Percentiles rank a stretch among this genome's conserved stretches.
phyloP scores from a whole-genome alignment of 2,113 vertebrate species.

The Aphelocoma coerulescens region DNA sequence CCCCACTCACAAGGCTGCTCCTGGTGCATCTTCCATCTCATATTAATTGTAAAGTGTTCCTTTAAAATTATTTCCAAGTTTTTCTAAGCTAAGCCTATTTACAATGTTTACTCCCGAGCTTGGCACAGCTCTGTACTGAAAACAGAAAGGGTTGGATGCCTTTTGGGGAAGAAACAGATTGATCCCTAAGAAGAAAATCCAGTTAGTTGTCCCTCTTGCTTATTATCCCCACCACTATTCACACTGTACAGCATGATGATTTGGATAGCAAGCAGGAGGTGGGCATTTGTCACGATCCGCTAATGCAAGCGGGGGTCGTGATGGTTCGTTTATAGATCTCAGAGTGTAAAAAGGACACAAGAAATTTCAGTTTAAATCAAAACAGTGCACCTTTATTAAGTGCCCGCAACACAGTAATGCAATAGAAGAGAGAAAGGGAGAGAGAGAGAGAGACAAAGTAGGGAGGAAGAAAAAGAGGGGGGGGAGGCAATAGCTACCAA shows the following conservation, averaged over 20 bases:
- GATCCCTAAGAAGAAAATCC: neutral
- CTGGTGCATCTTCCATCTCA: neutral
- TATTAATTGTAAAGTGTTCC: neutral
- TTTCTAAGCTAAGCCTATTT: neutral
- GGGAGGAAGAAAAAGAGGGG: too few species aligned
- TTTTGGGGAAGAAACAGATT: neutral
- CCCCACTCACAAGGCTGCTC: neutral
- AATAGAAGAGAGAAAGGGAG: too few species aligned
- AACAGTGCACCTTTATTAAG: too few species aligned
- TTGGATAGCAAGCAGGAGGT: neutral
- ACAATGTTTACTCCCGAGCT: neutral
- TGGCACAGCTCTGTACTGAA: accelerated
- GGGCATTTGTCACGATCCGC: too few species aligned
- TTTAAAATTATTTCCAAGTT: neutral
- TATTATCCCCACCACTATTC: neutral
- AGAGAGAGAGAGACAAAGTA: too few species aligned
- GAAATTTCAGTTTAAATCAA: too few species aligned
- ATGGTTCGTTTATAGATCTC: too few species aligned
- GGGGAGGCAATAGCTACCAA: too few species aligned
- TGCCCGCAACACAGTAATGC: too few species aligned
- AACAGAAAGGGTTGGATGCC: neutral
- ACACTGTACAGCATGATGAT: neutral
- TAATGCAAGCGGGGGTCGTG: too few species aligned
- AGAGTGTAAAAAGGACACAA: too few species aligned
- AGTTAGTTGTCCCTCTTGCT: neutral